Evolutionary conservation across 1,140 invertebrate genomes (phyloP).

Genomic region (Pseudomyrmex sp.): DNA sequence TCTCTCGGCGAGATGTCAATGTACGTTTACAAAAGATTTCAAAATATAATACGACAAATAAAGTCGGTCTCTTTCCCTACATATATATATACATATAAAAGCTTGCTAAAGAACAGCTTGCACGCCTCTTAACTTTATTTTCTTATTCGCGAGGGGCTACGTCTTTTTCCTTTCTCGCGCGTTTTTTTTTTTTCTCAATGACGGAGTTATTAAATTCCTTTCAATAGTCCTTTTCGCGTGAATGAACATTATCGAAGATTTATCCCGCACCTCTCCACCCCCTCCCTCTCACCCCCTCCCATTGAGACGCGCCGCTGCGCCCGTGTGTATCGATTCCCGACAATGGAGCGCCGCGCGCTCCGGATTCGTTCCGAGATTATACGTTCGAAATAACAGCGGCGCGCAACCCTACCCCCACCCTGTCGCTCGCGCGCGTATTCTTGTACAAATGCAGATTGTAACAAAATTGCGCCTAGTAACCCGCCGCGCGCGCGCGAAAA

Average conservation of each 20-base stretch:
- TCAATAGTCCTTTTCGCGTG: slow-evolving; percentile 48
- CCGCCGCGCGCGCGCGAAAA: neutral
- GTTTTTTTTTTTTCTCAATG: slow-evolving; percentile 24
- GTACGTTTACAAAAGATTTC: no score
- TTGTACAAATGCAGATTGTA: slow-evolving; percentile 10
- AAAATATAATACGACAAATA: no score
- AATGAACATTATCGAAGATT: slow-evolving; percentile 59
- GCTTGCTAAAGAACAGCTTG: slow-evolving; percentile 12
- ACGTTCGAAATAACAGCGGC: slow-evolving; percentile 28
- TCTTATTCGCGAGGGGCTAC: slow-evolving; percentile 38
- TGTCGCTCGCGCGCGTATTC: neutral
- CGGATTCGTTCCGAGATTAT: neutral
- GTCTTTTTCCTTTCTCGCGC: slow-evolving; percentile 29
- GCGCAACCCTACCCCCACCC: neutral
- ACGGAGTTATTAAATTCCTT: slow-evolving; percentile 56
- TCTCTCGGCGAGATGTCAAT: no score
- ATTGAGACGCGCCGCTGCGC: slow-evolving; percentile 48
- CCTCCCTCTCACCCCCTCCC: neutral
- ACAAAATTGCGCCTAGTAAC: neutral
- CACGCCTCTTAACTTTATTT: slow-evolving; percentile 24
- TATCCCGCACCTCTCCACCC: slow-evolving; percentile 16
- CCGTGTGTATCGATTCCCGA: slow-evolving; percentile 43
- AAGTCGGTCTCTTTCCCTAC: no score
- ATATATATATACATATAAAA: neutral
- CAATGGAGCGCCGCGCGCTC: slow-evolving; percentile 28